phyloP scores from a whole-genome alignment of 1,140 invertebrate genomes.

The Heliconius eleuchia region DNA sequence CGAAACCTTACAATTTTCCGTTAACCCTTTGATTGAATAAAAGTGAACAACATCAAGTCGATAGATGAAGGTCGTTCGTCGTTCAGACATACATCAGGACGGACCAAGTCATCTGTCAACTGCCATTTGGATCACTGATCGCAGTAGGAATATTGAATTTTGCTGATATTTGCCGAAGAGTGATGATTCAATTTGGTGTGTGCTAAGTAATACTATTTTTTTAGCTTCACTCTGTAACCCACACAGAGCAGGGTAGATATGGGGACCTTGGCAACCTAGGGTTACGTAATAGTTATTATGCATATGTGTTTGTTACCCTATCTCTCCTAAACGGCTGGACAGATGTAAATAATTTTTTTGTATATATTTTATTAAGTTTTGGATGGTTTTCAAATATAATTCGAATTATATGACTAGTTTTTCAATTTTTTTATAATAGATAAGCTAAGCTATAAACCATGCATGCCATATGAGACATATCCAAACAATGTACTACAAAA shows the following conservation, averaged over 20 bases:
- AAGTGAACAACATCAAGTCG: background rate
- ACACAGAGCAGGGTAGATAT: background rate
- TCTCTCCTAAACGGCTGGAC: no score
- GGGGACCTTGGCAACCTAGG: no score
- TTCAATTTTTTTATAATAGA: no score
- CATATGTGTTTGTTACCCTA: no score
- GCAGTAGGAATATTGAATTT: background rate
- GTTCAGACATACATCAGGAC: slow-evolving; percentile 6
- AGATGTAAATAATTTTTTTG: no score
- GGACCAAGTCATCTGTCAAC: slow-evolving; percentile 1
- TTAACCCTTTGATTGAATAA: background rate
- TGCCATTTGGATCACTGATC: slow-evolving; percentile 6
- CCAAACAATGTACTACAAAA: no score
- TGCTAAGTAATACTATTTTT: background rate
- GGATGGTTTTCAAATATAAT: no score
- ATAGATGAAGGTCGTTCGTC: background rate
- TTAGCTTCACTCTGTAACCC: background rate
- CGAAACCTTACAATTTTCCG: background rate
- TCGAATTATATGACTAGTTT: no score
- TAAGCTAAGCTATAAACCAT: no score
- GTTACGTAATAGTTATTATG: no score
- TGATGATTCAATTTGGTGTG: background rate
- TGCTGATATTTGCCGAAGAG: background rate
- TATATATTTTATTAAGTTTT: no score
- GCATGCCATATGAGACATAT: no score